Evolutionary conservation across 2,113 vertebrate genomes (phyloP).

Genomic region (Passer montanus): DNA sequence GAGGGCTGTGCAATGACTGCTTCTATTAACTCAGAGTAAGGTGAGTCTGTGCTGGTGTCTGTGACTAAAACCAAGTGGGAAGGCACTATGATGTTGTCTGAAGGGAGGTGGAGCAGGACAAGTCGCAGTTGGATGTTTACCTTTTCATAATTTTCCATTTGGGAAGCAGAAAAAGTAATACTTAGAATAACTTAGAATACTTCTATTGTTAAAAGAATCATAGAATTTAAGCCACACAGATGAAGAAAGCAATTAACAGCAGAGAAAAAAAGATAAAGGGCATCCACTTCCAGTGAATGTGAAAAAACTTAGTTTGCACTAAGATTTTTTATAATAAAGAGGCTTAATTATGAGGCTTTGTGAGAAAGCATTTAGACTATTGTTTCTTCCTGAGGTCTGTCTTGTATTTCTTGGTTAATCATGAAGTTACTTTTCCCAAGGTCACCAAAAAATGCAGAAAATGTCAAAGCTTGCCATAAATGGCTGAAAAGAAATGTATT

Average conservation of each 20-base stretch:
- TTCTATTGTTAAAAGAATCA: background rate
- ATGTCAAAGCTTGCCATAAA: background rate
- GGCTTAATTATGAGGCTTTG: background rate
- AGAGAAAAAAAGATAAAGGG: background rate
- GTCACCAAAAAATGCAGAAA: slow-evolving; percentile 7
- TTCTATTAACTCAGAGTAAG: background rate
- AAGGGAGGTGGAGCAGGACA: background rate
- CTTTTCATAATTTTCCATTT: background rate
- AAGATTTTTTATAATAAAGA: background rate
- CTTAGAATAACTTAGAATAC: background rate
- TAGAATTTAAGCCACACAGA: background rate
- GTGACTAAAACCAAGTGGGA: background rate
- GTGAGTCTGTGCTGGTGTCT: background rate
- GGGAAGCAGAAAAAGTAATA: background rate
- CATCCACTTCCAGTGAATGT: background rate
- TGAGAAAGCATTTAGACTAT: background rate
- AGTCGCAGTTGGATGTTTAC: background rate
- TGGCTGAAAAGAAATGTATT: background rate
- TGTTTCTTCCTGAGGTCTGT: background rate
- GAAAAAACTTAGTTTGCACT: background rate
- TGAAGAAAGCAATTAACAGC: slow-evolving; percentile 6
- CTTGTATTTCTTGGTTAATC: background rate
- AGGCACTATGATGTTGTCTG: background rate
- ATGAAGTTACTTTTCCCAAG: background rate
- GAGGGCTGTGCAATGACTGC: background rate